Evolutionary conservation across 2,113 vertebrate species (phyloP).

Genomic region (Ivindomyrus marchei): DNA sequence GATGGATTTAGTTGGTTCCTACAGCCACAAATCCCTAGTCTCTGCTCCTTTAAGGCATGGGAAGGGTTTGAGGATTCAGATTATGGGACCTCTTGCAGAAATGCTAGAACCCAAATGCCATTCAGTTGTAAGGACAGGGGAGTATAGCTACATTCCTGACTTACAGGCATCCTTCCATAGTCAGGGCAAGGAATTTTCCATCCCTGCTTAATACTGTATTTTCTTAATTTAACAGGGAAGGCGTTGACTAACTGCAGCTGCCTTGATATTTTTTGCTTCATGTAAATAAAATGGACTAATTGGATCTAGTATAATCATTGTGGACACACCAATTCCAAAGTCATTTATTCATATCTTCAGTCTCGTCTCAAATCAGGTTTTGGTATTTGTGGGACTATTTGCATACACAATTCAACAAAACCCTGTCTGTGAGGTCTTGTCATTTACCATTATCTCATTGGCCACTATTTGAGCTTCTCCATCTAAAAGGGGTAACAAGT

Average conservation of each 20-base stretch:
- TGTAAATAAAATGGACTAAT: not conserved
- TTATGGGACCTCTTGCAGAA: not conserved
- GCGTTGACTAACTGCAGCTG: not conserved
- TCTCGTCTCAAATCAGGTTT: not conserved
- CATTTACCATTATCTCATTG: not conserved
- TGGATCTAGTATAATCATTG: not conserved
- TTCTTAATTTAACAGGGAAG: not conserved
- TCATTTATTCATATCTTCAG: not conserved
- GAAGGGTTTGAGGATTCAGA: not conserved
- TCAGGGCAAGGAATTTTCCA: not conserved
- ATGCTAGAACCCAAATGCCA: not conserved
- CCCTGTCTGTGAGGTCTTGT: not conserved
- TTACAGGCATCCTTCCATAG: not conserved
- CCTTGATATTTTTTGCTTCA: not conserved
- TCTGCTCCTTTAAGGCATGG: not conserved
- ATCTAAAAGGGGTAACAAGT: not conserved
- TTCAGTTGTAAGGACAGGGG: not conserved
- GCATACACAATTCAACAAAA: not conserved
- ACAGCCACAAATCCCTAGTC: not conserved
- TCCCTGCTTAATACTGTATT: not conserved
- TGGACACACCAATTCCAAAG: not conserved
- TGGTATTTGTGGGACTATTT: not conserved
- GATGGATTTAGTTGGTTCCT: not conserved
- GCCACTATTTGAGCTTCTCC: not conserved
- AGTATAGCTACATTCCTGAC: not conserved